Base-by-base conservation (phyloP, 2,888 invertebrate species). In the Lissonota sp. region DNA sequence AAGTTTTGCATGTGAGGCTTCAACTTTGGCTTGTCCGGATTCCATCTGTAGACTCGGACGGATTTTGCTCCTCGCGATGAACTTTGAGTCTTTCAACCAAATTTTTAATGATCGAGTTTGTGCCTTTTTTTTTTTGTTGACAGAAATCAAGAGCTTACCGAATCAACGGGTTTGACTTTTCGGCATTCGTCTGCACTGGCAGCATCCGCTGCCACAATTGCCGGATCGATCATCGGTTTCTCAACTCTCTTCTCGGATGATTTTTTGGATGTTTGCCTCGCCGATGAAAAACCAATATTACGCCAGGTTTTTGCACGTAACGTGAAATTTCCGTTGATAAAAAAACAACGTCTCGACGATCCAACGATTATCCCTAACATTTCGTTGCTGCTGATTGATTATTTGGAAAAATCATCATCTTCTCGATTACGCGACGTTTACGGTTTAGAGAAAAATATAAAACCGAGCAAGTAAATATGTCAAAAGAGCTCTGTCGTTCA, bases 1-100 rank as follows among this genome's bases (percentile, higher is more conserved):
- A 94, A 96, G 12, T 94, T 92, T 84, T 94, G 93, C 92, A 95
- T 92, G n/a, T 89, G 86, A 0, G 95, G 94, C 86, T 94, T 94
- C 39, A 92, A 92, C 1, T 90, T 88, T 6, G 92, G 88, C 55
- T 92, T 92, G 58, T 94, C 93, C 0, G 95, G 94, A 88, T 94
- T 93, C 92, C 93, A 94, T 83, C 94, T 91, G 88, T 94, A 95
- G 8, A 95, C 82, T 10, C 87, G 87, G 40, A 91, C 84, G n/a
- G 64, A 83, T 55, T 90, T 89, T 40, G 42, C 8, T 37, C n/a
- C 49, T 44, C 26, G 26, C 26, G 26, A 26, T 26, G 26, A 3
- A 26, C 26, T 26, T 26, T 26, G 26, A 10, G 26, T 73, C 62
- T 73, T 58, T 10, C 10, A 7, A 37, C 0, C 3, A 53, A 3